A percentile compares a stretch with the other conserved stretches of the same genome.
phyloP scores from a whole-genome alignment of 2,113 vertebrate species.

The Notechis scutatus region DNA sequence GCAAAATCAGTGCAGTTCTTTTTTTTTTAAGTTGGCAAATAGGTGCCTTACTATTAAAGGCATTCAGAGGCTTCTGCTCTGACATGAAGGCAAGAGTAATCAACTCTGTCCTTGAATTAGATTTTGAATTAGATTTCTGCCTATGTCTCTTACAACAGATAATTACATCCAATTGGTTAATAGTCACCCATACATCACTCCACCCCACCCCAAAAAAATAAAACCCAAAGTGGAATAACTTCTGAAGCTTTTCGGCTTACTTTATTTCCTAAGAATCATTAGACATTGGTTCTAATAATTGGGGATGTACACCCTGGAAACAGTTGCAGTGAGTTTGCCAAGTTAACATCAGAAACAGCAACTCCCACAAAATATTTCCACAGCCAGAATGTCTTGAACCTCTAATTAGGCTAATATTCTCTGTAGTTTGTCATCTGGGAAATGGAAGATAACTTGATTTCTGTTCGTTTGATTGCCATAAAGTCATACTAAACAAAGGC shows the following conservation, averaged over 20 bases:
- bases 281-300: slow-evolving; percentile 20
- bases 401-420: slow-evolving; percentile 5
- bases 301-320: slow-evolving; percentile 7
- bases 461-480: neutral
- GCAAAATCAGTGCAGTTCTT: neutral
- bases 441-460: neutral
- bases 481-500: neutral
- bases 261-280: slow-evolving; percentile 10
- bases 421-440: neutral
- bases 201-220: neutral
- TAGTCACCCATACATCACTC: neutral
- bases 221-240: neutral
- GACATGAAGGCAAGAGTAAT: neutral
- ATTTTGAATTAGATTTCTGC: neutral
- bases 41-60: neutral
- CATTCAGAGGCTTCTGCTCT: neutral
- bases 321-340: slow-evolving; percentile 1
- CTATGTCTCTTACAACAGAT: neutral
- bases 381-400: neutral
- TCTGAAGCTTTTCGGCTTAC: neutral
- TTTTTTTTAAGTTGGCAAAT: neutral
- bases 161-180: neutral
- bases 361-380: neutral
- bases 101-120: neutral
- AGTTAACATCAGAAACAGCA: neutral